A percentile compares a stretch with the other conserved stretches of the same genome.
Evolutionary conservation across 2,797 vertebrate species (phyloP).

Genomic region (Gallinago nigripennis): DNA sequence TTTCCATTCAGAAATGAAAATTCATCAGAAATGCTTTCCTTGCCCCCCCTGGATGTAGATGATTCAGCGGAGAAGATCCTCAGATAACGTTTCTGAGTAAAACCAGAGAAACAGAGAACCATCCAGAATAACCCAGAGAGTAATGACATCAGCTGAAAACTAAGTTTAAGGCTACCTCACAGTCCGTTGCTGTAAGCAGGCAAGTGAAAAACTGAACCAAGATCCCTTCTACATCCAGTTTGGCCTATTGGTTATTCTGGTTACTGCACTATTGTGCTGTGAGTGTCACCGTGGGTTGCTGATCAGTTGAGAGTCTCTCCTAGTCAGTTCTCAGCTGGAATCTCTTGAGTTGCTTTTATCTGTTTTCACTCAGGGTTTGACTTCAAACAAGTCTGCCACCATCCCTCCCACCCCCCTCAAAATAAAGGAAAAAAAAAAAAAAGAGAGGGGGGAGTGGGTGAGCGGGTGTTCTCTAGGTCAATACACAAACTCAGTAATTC

Average conservation of each 20-base stretch:
- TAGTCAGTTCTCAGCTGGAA: not conserved
- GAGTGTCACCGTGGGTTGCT: not conserved
- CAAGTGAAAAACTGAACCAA: not conserved
- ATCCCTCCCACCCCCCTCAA: no score
- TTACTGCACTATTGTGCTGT: not conserved
- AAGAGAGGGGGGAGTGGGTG: rapidly evolving
- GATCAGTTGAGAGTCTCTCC: not conserved
- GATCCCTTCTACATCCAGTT: not conserved
- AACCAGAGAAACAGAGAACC: not conserved
- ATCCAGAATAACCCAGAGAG: not conserved
- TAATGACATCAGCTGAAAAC: not conserved
- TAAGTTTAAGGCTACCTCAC: not conserved
- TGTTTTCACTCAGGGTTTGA: not conserved
- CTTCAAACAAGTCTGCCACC: not conserved
- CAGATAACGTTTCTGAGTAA: not conserved
- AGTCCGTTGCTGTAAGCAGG: not conserved
- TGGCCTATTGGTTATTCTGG: not conserved
- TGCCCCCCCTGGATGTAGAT: not conserved
- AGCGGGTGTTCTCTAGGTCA: not conserved
- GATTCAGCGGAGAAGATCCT: not conserved
- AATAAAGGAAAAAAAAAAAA: not conserved
- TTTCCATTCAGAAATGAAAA: conserved; percentile 51
- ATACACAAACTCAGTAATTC: not conserved
- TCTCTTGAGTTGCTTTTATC: not conserved
- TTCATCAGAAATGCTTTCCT: not conserved